Percentiles rank a stretch among this genome's conserved stretches.
phyloP scores from a whole-genome alignment of 92 coral and sea anemone species.

The Scolanthus callimorphus region DNA sequence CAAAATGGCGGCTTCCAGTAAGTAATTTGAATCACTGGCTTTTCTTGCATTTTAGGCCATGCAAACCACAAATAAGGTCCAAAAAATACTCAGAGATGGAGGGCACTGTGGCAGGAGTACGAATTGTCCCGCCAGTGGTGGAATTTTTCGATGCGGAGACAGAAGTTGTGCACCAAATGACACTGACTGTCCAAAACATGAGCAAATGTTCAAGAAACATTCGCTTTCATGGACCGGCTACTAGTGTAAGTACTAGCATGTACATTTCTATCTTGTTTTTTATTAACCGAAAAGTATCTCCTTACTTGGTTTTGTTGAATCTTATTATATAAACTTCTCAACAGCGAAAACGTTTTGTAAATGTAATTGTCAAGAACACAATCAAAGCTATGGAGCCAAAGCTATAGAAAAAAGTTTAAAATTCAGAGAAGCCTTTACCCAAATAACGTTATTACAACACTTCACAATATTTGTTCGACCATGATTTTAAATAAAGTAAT shows the following conservation, averaged over 20 bases:
- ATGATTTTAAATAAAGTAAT: too few species aligned
- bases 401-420: too few species aligned
- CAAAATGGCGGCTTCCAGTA: constrained; percentile 74
- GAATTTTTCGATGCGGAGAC: constrained; percentile 95
- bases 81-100: constrained; percentile 54
- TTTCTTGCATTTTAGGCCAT: not conserved
- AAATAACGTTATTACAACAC: too few species aligned
- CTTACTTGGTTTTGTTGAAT: not conserved
- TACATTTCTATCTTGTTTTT: not conserved
- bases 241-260: constrained; percentile 56
- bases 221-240: constrained; percentile 93
- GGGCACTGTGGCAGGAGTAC: constrained; percentile 97
- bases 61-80: not conserved
- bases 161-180: constrained; percentile 95
- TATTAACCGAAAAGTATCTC: too few species aligned
- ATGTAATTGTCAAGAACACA: too few species aligned
- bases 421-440: too few species aligned
- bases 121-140: constrained; percentile 96
- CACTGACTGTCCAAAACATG: constrained; percentile 83
- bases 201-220: constrained; percentile 89
- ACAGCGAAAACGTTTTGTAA: too few species aligned
- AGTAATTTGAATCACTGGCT: constrained; percentile 1
- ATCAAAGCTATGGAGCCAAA: too few species aligned
- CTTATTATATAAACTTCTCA: too few species aligned
- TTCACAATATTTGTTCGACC: too few species aligned